Evolutionary conservation across 2,113 vertebrate genomes (phyloP).

Genomic region (Platysteira castanea): DNA sequence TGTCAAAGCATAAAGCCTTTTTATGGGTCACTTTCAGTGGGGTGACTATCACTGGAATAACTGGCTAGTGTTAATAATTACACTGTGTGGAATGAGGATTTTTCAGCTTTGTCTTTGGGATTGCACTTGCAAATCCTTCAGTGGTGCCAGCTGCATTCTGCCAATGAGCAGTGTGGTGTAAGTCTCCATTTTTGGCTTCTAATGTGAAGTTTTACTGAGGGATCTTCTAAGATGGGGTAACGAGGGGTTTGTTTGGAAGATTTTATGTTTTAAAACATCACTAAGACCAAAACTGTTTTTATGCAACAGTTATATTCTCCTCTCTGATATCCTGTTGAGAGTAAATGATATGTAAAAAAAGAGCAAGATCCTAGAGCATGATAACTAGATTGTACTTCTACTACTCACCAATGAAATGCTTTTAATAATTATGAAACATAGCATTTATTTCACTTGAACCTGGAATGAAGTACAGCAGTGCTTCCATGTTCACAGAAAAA

Average conservation of each 20-base stretch:
- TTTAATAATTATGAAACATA: neutral
- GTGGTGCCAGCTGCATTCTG: neutral
- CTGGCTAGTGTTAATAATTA: neutral
- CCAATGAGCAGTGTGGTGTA: neutral
- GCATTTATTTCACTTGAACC: neutral
- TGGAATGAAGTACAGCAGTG: neutral
- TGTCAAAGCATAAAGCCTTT: neutral
- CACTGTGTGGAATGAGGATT: neutral
- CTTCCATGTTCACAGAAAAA: neutral
- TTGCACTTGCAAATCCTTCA: neutral
- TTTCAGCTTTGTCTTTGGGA: neutral
- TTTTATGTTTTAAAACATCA: neutral
- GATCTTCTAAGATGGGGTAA: neutral
- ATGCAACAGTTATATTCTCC: neutral
- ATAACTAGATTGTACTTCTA: neutral
- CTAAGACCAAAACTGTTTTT: neutral
- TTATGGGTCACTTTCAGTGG: neutral
- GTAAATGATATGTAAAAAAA: neutral
- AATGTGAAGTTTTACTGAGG: neutral
- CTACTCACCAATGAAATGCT: neutral
- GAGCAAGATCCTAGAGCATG: neutral
- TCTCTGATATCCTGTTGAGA: neutral
- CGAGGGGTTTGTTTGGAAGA: rapidly evolving
- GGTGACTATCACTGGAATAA: neutral
- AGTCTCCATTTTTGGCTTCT: neutral